Evolutionary conservation across 1,140 invertebrate genomes (phyloP).

Genomic region (Capitella teleta): DNA sequence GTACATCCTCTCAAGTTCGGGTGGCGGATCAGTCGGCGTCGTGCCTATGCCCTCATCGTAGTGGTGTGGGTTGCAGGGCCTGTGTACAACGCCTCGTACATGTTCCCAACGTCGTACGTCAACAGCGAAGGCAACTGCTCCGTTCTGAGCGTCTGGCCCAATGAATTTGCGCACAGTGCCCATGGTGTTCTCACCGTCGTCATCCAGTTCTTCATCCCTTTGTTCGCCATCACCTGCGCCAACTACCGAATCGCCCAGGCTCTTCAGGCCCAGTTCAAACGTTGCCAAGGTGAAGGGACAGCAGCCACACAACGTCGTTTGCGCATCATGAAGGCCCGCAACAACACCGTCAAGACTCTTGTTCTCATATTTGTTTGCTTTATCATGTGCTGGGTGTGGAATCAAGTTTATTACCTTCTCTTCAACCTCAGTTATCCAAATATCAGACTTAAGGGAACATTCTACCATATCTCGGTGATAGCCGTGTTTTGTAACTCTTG

Average conservation of each 20-base stretch:
- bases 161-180: neutral
- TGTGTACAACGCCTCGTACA: neutral
- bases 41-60: neutral
- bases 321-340: neutral
- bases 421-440: conserved; percentile 1
- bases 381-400: neutral
- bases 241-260: conserved; percentile 6
- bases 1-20: conserved; percentile 10
- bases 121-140: neutral
- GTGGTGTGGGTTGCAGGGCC: neutral
- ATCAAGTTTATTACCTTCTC: neutral
- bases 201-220: conserved; percentile 5
- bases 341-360: neutral
- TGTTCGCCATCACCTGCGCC: neutral
- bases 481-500: conserved; percentile 5
- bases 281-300: neutral
- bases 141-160: neutral
- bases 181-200: neutral
- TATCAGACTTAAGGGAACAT: neutral
- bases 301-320: neutral
- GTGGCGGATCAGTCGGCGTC: neutral
- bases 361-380: neutral
- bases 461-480: conserved; percentile 4
- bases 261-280: too few species aligned
- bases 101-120: neutral